A percentile compares a stretch with the other conserved stretches of the same genome.
Evolutionary conservation across 2,113 vertebrate species (phyloP).

Genomic region (Chamaetylas fuelleborni): DNA sequence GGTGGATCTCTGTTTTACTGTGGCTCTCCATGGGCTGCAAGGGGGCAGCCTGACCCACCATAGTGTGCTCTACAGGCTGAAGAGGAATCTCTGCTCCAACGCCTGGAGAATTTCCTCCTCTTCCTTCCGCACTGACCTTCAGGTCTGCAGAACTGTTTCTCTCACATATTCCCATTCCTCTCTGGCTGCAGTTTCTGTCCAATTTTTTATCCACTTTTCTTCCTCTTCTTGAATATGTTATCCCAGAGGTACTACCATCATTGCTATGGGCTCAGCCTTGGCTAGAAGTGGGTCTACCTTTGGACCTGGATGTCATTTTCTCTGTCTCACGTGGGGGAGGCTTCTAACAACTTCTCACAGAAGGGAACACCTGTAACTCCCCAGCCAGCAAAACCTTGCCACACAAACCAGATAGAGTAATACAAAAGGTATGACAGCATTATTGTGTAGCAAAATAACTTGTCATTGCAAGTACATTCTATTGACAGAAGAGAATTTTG

Average conservation of each 20-base stretch:
- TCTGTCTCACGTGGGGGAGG: background rate
- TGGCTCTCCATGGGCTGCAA: background rate
- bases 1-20: background rate
- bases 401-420: background rate
- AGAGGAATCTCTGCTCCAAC: background rate
- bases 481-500: conserved; percentile 22
- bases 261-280: background rate
- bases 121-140: background rate
- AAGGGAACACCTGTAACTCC: background rate
- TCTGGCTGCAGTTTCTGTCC: background rate
- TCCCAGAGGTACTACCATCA: background rate
- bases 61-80: background rate
- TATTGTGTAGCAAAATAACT: background rate
- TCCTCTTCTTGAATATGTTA: background rate
- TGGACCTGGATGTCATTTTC: background rate
- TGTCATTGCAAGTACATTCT: background rate
- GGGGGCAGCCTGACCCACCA: background rate
- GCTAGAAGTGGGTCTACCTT: background rate
- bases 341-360: background rate
- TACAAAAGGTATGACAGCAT: background rate
- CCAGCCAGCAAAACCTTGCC: background rate
- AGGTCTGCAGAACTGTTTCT: background rate
- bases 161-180: background rate
- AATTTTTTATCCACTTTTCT: background rate
- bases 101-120: background rate